phyloP scores from a whole-genome alignment of 2,888 invertebrate species.

The Drosophila rellima region DNA sequence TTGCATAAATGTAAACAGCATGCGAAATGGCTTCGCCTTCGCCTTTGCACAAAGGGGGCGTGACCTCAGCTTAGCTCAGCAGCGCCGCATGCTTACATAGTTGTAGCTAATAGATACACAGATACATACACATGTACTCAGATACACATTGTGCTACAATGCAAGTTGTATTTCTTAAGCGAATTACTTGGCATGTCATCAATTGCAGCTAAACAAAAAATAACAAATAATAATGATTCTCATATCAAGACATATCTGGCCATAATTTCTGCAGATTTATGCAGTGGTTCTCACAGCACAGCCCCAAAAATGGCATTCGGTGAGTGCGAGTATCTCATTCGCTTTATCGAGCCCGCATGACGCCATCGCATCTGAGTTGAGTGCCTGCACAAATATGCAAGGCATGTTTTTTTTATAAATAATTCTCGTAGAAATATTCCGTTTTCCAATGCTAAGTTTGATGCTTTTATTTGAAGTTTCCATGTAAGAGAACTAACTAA shows the following conservation, averaged over 20 bases:
- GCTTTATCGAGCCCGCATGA: slow-evolving; percentile 66
- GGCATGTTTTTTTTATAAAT: slow-evolving; percentile 13
- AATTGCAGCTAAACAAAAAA: slow-evolving; percentile 32
- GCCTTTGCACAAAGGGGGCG: slow-evolving; percentile 43
- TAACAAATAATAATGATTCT: background rate
- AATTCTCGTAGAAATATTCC: background rate
- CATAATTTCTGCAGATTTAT: slow-evolving; percentile 62
- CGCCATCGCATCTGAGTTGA: slow-evolving; percentile 51
- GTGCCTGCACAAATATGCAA: slow-evolving; percentile 66
- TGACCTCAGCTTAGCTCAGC: slow-evolving; percentile 46
- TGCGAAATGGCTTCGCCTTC: slow-evolving; percentile 53
- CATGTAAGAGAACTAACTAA: too few relatives aligned
- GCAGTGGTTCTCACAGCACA: slow-evolving; percentile 44
- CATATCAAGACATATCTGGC: slow-evolving; percentile 24
- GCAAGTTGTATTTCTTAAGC: slow-evolving; percentile 6
- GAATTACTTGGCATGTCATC: slow-evolving; percentile 42
- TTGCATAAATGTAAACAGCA: slow-evolving; percentile 71
- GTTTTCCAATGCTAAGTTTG: background rate
- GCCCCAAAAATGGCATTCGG: slow-evolving; percentile 49
- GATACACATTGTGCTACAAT: background rate
- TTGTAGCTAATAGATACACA: slow-evolving; percentile 53
- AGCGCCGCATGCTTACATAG: slow-evolving; percentile 28
- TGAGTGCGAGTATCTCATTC: slow-evolving; percentile 35
- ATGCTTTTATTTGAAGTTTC: slow-evolving; percentile 6
- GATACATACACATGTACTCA: slow-evolving; percentile 10